These are phyloP conservation scores for Vulpes lagopus DNA, from an alignment of 2,113 vertebrate species.

Conservation along the genomic window DNA sequence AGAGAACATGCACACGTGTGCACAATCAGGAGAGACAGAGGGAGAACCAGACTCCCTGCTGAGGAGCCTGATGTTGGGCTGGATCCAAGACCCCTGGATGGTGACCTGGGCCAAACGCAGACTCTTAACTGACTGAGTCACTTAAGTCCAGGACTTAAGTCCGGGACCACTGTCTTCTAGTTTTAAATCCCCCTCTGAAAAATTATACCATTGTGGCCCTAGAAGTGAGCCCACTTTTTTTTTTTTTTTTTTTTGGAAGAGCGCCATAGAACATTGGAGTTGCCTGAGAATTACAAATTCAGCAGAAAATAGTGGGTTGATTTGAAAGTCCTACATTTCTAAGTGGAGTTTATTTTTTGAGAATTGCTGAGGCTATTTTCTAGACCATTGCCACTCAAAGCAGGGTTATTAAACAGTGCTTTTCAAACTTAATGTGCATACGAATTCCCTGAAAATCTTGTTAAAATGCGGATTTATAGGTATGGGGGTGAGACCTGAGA, in stretches of 20 bases:
- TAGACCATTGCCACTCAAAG: conserved; percentile 1
- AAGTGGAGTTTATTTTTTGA: conserved; percentile 39
- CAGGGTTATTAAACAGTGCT: neutral
- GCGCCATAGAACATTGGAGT: conserved; percentile 36
- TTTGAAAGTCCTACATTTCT: conserved; percentile 57
- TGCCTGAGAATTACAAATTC: conserved; percentile 65
- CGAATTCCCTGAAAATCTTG: conserved; percentile 26
- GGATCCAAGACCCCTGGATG: neutral
- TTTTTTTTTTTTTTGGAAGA: conserved; percentile 11
- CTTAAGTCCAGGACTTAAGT: neutral
- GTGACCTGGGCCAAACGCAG: neutral
- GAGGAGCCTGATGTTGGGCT: neutral
- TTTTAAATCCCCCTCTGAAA: conserved; percentile 37
- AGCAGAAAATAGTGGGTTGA: conserved; percentile 60
- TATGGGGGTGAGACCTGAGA: neutral
- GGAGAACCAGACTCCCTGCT: neutral
- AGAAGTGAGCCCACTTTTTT: conserved; percentile 5
- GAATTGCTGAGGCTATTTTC: neutral
- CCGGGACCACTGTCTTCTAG: neutral
- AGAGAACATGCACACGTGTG: neutral
- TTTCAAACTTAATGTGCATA: conserved; percentile 20
- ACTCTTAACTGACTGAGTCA: neutral
- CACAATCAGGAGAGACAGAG: neutral
- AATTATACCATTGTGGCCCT: neutral
- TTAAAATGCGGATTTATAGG: conserved; percentile 34